These are phyloP conservation scores for Pelochelys cantorii DNA, from an alignment of 2,797 vertebrate genomes.

Conservation along the genomic window DNA sequence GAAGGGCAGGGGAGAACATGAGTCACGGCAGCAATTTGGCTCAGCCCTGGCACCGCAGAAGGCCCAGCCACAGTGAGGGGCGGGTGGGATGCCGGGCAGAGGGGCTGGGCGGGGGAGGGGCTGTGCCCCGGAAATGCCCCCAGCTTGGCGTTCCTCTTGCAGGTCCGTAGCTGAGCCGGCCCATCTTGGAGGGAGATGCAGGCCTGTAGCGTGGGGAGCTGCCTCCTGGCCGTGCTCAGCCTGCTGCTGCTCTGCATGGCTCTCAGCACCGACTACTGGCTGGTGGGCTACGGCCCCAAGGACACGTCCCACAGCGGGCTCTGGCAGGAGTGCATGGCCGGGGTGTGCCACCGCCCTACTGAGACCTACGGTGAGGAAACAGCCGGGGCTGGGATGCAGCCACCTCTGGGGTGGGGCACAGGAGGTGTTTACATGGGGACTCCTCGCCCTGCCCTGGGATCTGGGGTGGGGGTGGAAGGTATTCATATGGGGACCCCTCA, in stretches of 20 bases:
- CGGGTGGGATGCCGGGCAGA: background rate
- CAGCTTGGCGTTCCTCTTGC: background rate
- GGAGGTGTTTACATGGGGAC: no score
- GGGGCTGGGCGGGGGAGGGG: background rate
- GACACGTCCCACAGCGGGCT: background rate
- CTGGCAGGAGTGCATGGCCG: background rate
- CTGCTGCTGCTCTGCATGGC: background rate
- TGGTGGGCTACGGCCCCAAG: fast-evolving
- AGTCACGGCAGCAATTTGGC: background rate
- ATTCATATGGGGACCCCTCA: no score
- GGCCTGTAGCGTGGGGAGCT: background rate
- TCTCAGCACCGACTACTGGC: background rate
- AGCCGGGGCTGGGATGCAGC: background rate
- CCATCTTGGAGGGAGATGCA: background rate
- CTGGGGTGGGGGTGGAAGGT: no score
- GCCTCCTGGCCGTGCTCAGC: background rate
- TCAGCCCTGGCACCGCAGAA: background rate
- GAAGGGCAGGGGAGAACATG: no score
- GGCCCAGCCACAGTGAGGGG: background rate
- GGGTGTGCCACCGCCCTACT: fast-evolving
- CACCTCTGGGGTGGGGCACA: background rate
- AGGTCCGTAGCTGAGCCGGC: background rate
- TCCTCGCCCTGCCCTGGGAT: no score
- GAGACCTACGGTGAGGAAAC: fast-evolving
- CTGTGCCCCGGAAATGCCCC: background rate